These are phyloP conservation scores for Meleagris gallopavo DNA, from an alignment of 2,113 vertebrate species.

Conservation along the genomic window DNA sequence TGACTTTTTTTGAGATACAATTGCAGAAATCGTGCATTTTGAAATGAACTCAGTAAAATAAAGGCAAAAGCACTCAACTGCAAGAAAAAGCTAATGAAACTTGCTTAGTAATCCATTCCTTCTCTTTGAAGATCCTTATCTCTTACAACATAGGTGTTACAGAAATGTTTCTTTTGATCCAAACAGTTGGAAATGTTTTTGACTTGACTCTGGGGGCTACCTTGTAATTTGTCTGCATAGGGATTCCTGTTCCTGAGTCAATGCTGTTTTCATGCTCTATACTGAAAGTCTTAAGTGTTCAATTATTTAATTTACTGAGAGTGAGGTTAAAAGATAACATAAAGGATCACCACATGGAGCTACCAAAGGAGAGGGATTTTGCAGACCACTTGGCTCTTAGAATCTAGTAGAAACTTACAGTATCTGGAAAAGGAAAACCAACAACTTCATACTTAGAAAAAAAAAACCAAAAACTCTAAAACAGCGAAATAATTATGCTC, in stretches of 20 bases:
- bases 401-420: background rate
- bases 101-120: background rate
- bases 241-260: background rate
- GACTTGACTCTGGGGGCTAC: background rate
- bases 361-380: background rate
- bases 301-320: slow-evolving; percentile 26
- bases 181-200: background rate
- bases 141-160: background rate
- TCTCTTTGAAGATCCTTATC: background rate
- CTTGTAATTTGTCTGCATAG: background rate
- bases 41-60: slow-evolving; percentile 17
- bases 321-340: background rate
- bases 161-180: background rate
- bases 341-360: background rate
- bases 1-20: slow-evolving; percentile 7
- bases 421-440: background rate
- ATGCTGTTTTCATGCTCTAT: background rate
- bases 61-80: background rate
- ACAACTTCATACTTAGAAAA: background rate
- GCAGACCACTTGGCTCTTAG: background rate
- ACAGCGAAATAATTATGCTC: slow-evolving; percentile 21
- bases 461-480: background rate
- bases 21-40: slow-evolving; percentile 43
- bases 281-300: background rate
- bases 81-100: slow-evolving; percentile 6